These are phyloP conservation scores for Barbus barbus DNA, from an alignment of 2,113 vertebrate species.

Conservation along the genomic window DNA sequence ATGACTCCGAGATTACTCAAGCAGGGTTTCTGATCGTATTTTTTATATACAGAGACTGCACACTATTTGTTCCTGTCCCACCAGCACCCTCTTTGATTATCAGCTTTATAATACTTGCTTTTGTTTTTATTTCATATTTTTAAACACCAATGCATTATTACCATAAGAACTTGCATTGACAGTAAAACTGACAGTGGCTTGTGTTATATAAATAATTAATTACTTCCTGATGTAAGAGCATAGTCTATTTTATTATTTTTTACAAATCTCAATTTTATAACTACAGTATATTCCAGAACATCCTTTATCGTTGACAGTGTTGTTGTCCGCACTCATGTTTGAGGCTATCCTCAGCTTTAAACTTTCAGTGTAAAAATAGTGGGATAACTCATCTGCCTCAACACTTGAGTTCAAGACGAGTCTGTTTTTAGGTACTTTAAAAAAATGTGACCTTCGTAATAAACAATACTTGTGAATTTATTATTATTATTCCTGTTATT, in stretches of 20 bases:
- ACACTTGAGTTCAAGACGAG: slow-evolving; percentile 49
- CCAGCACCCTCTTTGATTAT: background rate
- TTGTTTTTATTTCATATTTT: background rate
- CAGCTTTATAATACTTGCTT: background rate
- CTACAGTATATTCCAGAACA: background rate
- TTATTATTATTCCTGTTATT: slow-evolving; percentile 18
- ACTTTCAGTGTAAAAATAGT: slow-evolving; percentile 17
- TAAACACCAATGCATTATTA: background rate
- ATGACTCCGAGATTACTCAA: background rate
- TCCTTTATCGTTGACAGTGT: slow-evolving; percentile 1
- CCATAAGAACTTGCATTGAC: background rate
- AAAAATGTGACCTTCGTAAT: slow-evolving; percentile 67
- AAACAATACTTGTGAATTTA: slow-evolving; percentile 50
- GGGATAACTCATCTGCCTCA: slow-evolving; percentile 34
- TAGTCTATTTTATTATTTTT: slow-evolving; percentile 54
- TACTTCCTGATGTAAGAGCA: slow-evolving; percentile 34
- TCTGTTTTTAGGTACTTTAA: slow-evolving; percentile 63
- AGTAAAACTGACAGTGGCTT: background rate
- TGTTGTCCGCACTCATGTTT: background rate
- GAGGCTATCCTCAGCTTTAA: background rate
- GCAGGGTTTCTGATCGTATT: background rate
- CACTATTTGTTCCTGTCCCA: slow-evolving; percentile 23
- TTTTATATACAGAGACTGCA: slow-evolving; percentile 25
- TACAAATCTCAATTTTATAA: slow-evolving; percentile 34
- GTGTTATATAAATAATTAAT: slow-evolving; percentile 10